These are phyloP conservation scores for Mergus octosetaceus DNA, from an alignment of 2,797 vertebrate species.

Conservation along the genomic window DNA sequence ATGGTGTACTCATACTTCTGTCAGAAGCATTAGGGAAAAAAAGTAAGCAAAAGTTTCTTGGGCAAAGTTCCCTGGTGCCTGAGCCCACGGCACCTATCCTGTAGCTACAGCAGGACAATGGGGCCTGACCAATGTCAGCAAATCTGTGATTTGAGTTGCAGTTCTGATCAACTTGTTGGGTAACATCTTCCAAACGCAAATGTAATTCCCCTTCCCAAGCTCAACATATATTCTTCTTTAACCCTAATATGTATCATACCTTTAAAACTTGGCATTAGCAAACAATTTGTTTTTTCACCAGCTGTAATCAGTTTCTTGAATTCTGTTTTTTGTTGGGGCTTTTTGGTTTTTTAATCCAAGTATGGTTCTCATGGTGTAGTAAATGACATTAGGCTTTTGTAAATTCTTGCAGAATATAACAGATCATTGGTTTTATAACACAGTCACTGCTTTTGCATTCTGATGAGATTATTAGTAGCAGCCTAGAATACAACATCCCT, in stretches of 20 bases:
- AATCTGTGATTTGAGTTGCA: background rate
- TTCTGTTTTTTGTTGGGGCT: conserved; percentile 64
- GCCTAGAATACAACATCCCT: conserved; percentile 85
- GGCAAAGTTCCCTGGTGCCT: background rate
- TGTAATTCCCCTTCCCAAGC: background rate
- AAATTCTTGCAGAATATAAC: conserved; percentile 91
- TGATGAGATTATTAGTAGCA: conserved; percentile 91
- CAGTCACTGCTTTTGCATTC: conserved; percentile 90
- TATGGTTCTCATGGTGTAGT: conserved; percentile 85
- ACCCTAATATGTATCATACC: background rate
- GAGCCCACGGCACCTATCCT: background rate
- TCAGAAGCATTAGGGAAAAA: background rate
- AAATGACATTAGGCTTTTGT: conserved; percentile 92
- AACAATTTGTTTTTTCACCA: conserved; percentile 71
- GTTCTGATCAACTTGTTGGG: background rate
- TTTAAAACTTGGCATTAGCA: conserved; percentile 56
- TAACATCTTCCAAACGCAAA: background rate
- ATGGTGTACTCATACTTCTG: background rate
- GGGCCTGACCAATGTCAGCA: background rate
- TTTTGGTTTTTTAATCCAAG: conserved; percentile 80
- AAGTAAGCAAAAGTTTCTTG: background rate
- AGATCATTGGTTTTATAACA: conserved; percentile 92
- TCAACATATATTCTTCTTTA: background rate
- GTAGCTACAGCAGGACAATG: background rate
- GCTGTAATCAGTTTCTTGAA: conserved; percentile 76